Percentiles rank a stretch among this genome's conserved stretches.
Conservation (phyloP, 2,113 vertebrate genomes). For the cattle (Bos taurus) region ARS-UCD2.0 NC_037333.1:66292501-66293000, state of each 20-base stretch:
- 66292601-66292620: neutral
- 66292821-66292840: neutral
- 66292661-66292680: neutral
- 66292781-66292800: neutral
- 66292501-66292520: neutral
- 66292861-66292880: neutral
- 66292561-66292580: neutral
- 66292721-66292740: neutral
- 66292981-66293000: neutral
- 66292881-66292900: neutral
- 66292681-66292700: neutral
- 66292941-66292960: neutral
- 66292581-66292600: neutral
- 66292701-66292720: neutral
- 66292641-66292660: neutral
- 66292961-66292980: neutral
- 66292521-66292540: neutral
- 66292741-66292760: neutral
- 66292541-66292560: neutral
- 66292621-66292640: neutral
- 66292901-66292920: neutral
- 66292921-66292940: neutral
- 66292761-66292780: neutral
- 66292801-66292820: neutral
- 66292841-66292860: neutral